phyloP scores from a whole-genome alignment of 2,797 vertebrate species.

The Tadarida brasiliensis region DNA sequence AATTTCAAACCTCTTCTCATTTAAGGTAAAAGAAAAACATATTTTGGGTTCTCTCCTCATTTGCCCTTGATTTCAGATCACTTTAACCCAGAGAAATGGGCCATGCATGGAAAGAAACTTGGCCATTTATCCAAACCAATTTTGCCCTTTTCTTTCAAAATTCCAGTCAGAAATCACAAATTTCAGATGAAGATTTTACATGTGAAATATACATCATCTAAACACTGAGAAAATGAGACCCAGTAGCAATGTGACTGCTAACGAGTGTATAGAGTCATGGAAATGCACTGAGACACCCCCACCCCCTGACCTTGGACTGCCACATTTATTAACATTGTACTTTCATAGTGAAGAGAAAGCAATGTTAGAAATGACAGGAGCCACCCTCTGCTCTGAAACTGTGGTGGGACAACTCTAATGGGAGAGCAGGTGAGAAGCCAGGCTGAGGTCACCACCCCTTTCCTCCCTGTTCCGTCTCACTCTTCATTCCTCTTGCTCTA shows the following conservation, averaged over 20 bases:
- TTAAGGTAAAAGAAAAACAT: background rate
- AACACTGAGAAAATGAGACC: background rate
- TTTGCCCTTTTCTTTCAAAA: constrained; percentile 30
- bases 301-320: background rate
- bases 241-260: background rate
- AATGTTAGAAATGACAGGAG: background rate
- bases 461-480: background rate
- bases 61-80: background rate
- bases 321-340: background rate
- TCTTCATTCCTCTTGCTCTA: background rate
- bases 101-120: background rate
- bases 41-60: background rate
- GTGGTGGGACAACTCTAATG: no score
- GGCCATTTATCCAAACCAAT: background rate
- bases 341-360: background rate
- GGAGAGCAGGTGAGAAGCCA: background rate
- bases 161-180: background rate
- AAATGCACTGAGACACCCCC: background rate
- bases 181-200: constrained; percentile 25
- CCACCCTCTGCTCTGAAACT: background rate
- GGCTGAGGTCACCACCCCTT: background rate
- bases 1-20: background rate
- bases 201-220: background rate
- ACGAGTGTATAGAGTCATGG: background rate
- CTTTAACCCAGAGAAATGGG: background rate